Conservation (phyloP, 2,888 invertebrate species). For the Rhaphigaster nebulosa region DNA sequence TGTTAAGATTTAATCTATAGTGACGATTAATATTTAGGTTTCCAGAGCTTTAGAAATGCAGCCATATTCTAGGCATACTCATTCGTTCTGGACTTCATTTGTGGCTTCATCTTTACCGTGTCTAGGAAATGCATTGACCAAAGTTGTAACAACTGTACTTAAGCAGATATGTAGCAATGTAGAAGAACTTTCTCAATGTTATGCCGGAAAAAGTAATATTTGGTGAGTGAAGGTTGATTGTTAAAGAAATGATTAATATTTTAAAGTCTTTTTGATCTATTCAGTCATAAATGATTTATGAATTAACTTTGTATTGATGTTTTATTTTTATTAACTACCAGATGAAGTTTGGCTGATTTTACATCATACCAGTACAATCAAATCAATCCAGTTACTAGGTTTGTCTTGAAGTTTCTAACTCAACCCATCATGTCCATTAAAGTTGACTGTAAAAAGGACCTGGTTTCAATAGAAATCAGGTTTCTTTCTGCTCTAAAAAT, state of each 20-base stretch:
- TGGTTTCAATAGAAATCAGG: no score
- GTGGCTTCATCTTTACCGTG: conserved; percentile 85
- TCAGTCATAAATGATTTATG: background rate
- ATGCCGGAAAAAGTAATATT: conserved; percentile 47
- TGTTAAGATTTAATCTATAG: background rate
- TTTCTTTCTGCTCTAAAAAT: no score
- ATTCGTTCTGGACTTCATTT: conserved; percentile 86
- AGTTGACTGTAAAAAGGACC: no score
- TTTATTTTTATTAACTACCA: no score
- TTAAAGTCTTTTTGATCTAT: background rate
- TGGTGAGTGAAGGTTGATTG: conserved; percentile 1
- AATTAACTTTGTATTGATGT: background rate
- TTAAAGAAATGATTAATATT: background rate
- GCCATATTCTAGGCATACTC: conserved; percentile 72
- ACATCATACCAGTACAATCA: no score
- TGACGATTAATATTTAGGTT: conserved; percentile 50
- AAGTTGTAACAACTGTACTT: conserved; percentile 82
- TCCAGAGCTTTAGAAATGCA: conserved; percentile 64
- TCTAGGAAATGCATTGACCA: conserved; percentile 81
- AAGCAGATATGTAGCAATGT: conserved; percentile 85
- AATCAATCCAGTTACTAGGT: no score
- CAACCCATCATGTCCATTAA: no score
- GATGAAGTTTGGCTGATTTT: no score
- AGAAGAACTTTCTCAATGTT: conserved; percentile 73
- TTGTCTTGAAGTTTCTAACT: no score